phyloP scores from a whole-genome alignment of 1,140 invertebrate species.

The Hycleus phaleratus region DNA sequence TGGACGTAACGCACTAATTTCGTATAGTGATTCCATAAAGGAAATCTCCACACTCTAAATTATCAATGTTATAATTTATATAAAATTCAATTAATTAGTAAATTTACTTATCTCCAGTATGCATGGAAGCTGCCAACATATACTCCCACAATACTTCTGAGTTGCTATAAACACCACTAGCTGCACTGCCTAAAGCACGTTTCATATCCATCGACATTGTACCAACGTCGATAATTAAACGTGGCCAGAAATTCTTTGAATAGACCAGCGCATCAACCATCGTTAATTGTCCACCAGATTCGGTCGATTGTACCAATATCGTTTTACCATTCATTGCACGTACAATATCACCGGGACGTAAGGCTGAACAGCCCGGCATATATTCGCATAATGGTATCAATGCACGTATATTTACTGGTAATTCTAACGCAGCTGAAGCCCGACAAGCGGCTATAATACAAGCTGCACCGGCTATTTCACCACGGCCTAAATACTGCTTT shows the following conservation, averaged over 20 bases:
- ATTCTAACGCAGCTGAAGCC: constrained; percentile 45
- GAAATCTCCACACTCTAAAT: constrained; percentile 55
- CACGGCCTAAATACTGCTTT: constrained; percentile 55
- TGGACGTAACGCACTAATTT: constrained; percentile 31
- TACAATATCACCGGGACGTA: constrained; percentile 58
- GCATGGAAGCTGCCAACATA: constrained; percentile 44
- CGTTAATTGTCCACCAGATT: constrained; percentile 57
- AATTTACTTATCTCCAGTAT: constrained; percentile 47
- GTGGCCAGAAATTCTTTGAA: constrained; percentile 51
- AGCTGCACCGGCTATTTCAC: constrained; percentile 64
- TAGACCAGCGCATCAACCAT: constrained; percentile 58
- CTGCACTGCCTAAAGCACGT: constrained; percentile 48
- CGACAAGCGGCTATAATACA: constrained; percentile 48
- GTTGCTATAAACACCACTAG: constrained; percentile 52
- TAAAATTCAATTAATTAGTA: too few relatives aligned
- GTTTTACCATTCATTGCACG: constrained; percentile 57
- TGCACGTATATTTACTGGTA: constrained; percentile 51
- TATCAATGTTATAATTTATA: too few relatives aligned
- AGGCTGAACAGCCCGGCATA: constrained; percentile 53
- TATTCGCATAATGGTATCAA: constrained; percentile 57
- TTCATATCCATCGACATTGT: constrained; percentile 54
- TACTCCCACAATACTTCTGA: constrained; percentile 45
- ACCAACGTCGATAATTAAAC: constrained; percentile 54
- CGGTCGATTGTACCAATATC: constrained; percentile 58
- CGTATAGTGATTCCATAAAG: constrained; percentile 52